Evolutionary conservation across 2,113 vertebrate species (phyloP).

Genomic region (Butastur rufipennis): DNA sequence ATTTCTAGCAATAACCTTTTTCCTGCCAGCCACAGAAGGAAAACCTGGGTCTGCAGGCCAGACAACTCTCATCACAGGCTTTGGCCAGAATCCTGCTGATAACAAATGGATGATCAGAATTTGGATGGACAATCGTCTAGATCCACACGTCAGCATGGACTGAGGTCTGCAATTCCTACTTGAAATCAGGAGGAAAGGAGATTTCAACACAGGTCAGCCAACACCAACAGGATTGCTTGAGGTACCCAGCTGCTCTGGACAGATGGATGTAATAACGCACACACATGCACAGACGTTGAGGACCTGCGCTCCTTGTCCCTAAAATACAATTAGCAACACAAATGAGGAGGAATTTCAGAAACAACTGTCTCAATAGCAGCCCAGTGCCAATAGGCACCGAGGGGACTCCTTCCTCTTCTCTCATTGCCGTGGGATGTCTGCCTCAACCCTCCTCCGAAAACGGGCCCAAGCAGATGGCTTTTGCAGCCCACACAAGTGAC

Average conservation of each 20-base stretch:
- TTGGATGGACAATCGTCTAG: neutral
- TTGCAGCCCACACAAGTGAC: neutral
- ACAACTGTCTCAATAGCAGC: neutral
- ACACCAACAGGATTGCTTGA: neutral
- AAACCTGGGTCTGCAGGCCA: neutral
- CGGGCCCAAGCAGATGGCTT: neutral
- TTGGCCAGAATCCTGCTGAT: neutral
- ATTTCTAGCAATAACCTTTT: neutral
- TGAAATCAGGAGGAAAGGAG: neutral
- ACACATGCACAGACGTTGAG: neutral
- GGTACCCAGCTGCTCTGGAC: neutral
- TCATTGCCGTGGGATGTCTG: neutral
- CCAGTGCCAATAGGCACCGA: neutral
- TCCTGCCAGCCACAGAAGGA: neutral
- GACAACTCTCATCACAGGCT: neutral
- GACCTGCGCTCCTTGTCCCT: neutral
- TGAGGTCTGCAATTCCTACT: neutral
- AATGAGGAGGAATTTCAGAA: neutral
- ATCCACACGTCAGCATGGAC: neutral
- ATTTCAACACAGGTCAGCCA: neutral
- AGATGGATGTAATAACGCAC: neutral
- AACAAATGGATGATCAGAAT: neutral
- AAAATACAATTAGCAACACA: neutral
- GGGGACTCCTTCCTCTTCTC: neutral
- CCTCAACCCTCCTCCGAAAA: neutral